A percentile compares a stretch with the other conserved stretches of the same genome.
Conservation (phyloP, 2,888 invertebrate genomes). For the Rhodophaea formosa region DNA sequence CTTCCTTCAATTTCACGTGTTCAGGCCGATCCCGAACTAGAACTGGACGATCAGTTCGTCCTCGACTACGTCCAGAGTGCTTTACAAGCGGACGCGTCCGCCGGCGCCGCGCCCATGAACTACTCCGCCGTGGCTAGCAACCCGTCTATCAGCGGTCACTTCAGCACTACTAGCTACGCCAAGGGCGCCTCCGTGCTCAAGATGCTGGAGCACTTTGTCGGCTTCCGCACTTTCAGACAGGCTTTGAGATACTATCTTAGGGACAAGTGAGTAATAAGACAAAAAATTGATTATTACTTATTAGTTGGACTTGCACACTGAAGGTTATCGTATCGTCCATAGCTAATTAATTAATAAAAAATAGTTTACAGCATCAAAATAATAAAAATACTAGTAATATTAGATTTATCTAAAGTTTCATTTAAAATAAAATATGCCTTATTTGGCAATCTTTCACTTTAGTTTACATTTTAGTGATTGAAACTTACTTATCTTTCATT, state of each 20-base stretch:
- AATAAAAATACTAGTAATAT: no score
- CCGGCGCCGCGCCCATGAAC: slow-evolving; percentile 60
- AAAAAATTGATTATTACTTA: not conserved
- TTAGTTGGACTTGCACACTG: no score
- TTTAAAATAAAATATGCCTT: no score
- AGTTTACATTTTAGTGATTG: no score
- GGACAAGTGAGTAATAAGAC: slow-evolving; percentile 65
- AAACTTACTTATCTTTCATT: no score
- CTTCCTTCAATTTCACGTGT: slow-evolving; percentile 22
- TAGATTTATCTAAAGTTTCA: no score
- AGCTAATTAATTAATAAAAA: no score
- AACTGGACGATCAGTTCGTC: slow-evolving; percentile 83
- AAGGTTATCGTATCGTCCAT: no score
- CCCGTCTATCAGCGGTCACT: slow-evolving; percentile 80
- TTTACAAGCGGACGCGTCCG: slow-evolving; percentile 79
- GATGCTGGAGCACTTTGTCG: slow-evolving; percentile 84
- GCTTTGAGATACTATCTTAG: slow-evolving; percentile 81
- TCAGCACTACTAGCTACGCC: slow-evolving; percentile 85
- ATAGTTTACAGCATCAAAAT: no score
- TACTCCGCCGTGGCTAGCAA: slow-evolving; percentile 78
- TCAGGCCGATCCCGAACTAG: slow-evolving; percentile 60
- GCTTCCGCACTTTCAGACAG: slow-evolving; percentile 74
- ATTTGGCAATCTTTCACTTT: no score
- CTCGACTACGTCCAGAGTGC: slow-evolving; percentile 85
- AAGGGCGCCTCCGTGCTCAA: slow-evolving; percentile 84